phyloP scores from a whole-genome alignment of 2,888 invertebrate genomes.

The Helleia helle region DNA sequence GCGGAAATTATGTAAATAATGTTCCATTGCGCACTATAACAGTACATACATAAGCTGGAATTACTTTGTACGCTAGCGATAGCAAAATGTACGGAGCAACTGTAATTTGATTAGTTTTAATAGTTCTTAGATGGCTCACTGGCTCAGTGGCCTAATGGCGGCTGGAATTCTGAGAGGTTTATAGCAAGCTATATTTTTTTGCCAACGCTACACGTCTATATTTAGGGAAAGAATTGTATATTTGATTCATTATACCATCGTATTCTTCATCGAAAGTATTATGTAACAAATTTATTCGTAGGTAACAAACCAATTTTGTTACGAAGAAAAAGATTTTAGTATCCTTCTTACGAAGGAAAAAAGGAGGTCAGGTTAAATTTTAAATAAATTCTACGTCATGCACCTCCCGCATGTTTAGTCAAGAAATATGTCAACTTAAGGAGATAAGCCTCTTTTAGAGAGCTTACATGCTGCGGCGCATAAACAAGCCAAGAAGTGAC shows the following conservation, averaged over 20 bases:
- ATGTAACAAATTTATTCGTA: no score
- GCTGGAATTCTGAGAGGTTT: no score
- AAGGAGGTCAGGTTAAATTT: constrained; percentile 9
- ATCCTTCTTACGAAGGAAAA: not conserved
- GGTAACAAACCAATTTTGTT: no score
- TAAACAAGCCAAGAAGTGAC: constrained; percentile 6
- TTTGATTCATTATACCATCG: no score
- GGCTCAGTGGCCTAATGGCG: no score
- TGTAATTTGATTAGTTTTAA: not conserved
- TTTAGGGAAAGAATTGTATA: no score
- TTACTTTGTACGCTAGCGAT: not conserved
- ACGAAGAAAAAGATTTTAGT: no score
- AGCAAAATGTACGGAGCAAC: no score
- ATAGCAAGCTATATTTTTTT: no score
- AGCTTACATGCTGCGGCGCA: constrained; percentile 11
- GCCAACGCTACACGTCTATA: no score
- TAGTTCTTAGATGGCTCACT: not conserved
- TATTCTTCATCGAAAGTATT: no score
- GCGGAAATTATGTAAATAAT: constrained; percentile 9
- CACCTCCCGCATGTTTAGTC: constrained; percentile 8
- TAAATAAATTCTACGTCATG: constrained; percentile 11
- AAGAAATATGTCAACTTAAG: constrained; percentile 9
- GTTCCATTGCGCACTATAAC: not conserved
- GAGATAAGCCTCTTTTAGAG: constrained; percentile 11
- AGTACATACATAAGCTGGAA: not conserved